phyloP scores from a whole-genome alignment of 2,888 invertebrate genomes.

The Cryptus viduatorius region DNA sequence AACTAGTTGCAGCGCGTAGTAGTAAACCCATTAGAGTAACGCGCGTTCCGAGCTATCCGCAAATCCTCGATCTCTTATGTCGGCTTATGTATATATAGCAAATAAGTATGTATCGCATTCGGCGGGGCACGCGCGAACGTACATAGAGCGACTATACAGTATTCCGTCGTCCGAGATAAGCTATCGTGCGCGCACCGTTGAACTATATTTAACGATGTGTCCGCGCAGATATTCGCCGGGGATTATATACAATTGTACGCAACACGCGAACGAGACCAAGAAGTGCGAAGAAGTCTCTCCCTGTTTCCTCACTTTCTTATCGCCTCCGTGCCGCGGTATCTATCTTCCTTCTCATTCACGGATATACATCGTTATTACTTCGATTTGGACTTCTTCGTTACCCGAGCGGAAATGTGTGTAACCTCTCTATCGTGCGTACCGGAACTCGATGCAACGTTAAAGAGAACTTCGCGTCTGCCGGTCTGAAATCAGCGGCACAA shows the following conservation, averaged over 20 bases:
- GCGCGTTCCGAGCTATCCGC: constrained; percentile 48
- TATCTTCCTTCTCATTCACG: constrained; percentile 40
- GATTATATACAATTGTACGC: constrained; percentile 29
- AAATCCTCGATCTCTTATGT: constrained; percentile 52
- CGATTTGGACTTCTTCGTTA: constrained; percentile 74
- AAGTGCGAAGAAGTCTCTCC: constrained; percentile 42
- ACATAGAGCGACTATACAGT: not conserved
- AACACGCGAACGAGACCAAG: constrained; percentile 52
- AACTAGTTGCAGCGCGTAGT: constrained; percentile 46
- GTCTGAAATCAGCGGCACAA: not conserved
- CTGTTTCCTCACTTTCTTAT: constrained; percentile 50
- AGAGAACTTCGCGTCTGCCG: not conserved
- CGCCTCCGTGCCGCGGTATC: constrained; percentile 14
- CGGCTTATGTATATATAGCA: not conserved
- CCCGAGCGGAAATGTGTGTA: constrained; percentile 73
- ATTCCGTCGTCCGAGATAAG: constrained; percentile 56
- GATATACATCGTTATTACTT: constrained; percentile 72
- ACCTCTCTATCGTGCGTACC: constrained; percentile 70
- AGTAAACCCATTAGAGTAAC: constrained; percentile 66
- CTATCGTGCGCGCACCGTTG: constrained; percentile 59
- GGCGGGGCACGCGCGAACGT: constrained; percentile 56
- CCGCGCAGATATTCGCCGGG: constrained; percentile 50
- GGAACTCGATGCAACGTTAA: constrained; percentile 61
- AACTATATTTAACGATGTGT: constrained; percentile 60
- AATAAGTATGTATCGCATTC: constrained; percentile 36